These are phyloP conservation scores for Automeris io DNA, from an alignment of 2,888 invertebrate species.

Conservation along the genomic window DNA sequence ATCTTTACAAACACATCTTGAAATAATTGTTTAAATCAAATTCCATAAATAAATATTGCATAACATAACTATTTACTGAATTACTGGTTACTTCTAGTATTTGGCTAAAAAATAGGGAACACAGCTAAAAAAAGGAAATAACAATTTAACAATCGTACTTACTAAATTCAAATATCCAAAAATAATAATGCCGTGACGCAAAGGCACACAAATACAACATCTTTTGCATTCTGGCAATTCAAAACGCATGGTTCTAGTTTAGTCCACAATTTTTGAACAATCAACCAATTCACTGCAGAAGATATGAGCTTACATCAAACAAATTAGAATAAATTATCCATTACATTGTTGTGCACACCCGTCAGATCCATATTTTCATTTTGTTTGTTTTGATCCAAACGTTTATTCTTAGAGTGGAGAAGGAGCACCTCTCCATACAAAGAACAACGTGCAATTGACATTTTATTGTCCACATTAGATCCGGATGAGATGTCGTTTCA, in stretches of 20 bases:
- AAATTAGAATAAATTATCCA: not conserved
- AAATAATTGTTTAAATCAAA: no score
- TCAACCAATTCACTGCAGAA: not conserved
- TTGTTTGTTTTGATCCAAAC: not conserved
- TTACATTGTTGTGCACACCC: no score
- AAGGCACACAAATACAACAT: conserved; percentile 7
- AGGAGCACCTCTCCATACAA: conserved; percentile 12
- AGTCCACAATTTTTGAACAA: not conserved
- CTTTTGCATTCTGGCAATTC: conserved; percentile 5
- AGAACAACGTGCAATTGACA: not conserved
- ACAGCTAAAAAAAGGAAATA: no score
- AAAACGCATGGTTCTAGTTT: not conserved
- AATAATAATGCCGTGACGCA: conserved; percentile 4
- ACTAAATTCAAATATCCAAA: conserved; percentile 7
- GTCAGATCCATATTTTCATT: not conserved
- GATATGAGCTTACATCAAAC: not conserved
- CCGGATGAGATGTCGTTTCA: no score
- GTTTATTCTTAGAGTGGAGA: not conserved
- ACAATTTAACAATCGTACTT: no score
- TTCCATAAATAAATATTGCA: no score
- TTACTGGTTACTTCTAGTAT: no score
- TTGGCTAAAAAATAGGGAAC: no score
- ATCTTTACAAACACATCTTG: no score
- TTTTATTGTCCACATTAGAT: no score
- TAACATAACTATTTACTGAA: no score